phyloP scores from a whole-genome alignment of 2,888 invertebrate genomes.

The Rosalia funebris region DNA sequence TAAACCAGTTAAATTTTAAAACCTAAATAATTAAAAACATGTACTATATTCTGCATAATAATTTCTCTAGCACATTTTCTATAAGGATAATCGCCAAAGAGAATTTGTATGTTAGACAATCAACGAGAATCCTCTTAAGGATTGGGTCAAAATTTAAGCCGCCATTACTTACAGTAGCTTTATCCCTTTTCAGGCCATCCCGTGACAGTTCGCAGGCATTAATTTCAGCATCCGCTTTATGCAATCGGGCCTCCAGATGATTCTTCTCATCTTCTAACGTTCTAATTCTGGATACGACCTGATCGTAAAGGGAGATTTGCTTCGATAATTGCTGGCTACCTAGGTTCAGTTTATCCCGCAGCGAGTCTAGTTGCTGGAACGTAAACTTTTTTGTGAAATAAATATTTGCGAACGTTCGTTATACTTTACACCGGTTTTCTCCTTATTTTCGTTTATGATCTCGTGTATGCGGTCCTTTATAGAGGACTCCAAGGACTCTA shows the following conservation, averaged over 20 bases:
- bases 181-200: constrained; percentile 80
- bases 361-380: constrained; percentile 76
- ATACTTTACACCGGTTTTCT: constrained; percentile 73
- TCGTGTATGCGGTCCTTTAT: constrained; percentile 84
- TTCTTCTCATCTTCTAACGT: constrained; percentile 81
- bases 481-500: constrained; percentile 80
- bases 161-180: constrained; percentile 73
- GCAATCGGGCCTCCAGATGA: constrained; percentile 77
- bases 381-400: constrained; percentile 12
- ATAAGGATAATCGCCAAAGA: no score
- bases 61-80: no score
- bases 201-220: constrained; percentile 76
- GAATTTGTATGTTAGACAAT: no score
- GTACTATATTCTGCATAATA: no score
- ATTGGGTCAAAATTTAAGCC: not conserved
- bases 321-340: constrained; percentile 78
- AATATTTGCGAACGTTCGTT: not conserved
- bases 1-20: no score
- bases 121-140: no score
- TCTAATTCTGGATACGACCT: constrained; percentile 72
- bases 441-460: constrained; percentile 80
- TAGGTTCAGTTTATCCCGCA: constrained; percentile 79
- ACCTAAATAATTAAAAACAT: no score
- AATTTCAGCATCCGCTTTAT: constrained; percentile 83
- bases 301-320: constrained; percentile 74